Evolutionary conservation across 2,888 invertebrate genomes (phyloP), one percentile per base, ranked within the genome.

Genomic region (Silvanus unidentatus): DNA sequence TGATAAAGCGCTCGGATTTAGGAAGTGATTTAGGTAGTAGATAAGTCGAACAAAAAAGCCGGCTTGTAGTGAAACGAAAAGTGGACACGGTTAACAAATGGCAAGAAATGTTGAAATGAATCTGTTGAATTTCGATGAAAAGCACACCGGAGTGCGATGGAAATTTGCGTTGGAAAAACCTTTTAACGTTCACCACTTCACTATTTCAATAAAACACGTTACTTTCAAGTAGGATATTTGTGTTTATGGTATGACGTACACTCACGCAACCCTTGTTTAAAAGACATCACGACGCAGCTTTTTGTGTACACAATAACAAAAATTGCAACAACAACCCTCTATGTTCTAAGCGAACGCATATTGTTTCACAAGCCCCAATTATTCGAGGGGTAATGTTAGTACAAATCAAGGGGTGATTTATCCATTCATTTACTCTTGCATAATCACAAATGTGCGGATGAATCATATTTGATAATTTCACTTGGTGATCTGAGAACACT

Each of bases 311-410:
- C 37, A 45, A 45, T 41, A 45, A 41, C 29, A 16, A 40, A 40
- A 39, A 43, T 41, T 32, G 45, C 45, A 37, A 32, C 40, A 45
- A 42, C 45, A 42, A 42, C 42, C 37, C 6, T 15, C 3, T 13
- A 16, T 37, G 16, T 37, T 32, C 32, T 15, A 9, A 32, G n/a
- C 12, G n/a, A 9, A 16, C 48, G 48, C 53, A 53, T 54, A 58
- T 59, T 57, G 57, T 59, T 56, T 59, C 59, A 50, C 48, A 45
- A 48, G 49, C 53, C 52, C 48, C 54, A 54, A 53, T 56, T 55
- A 55, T 51, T 42, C 41, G 47, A 34, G 51, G 56, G 58, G 52
- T 45, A 22, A 5, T n/a, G n/a, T n/a, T n/a, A n/a, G 4, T 13
- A 52, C 49, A 53, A 53, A 53, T 48, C 48, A 51, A 50, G 51